phyloP scores from a whole-genome alignment of 2,888 invertebrate genomes.

The Eupsilia transversa region DNA sequence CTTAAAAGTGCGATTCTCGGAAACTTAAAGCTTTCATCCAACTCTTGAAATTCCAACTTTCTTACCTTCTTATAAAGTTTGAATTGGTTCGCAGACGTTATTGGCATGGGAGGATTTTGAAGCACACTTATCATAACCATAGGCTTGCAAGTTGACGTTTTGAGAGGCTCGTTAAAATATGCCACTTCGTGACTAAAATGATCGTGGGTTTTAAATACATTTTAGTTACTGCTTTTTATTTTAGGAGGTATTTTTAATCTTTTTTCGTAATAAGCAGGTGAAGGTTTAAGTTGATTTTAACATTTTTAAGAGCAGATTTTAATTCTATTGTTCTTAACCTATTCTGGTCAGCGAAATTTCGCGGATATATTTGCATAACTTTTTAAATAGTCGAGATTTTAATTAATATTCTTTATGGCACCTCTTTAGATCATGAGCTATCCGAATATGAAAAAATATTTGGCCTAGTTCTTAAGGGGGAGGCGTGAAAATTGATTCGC shows the following conservation, averaged over 20 bases:
- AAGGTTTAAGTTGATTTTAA: too few relatives aligned
- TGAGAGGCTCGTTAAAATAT: constrained; percentile 59
- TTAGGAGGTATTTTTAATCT: not conserved
- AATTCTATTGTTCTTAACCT: too few relatives aligned
- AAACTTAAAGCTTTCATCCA: constrained; percentile 30
- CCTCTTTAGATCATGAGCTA: too few relatives aligned
- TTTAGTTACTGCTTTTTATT: not conserved
- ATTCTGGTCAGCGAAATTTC: too few relatives aligned
- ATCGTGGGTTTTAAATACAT: not conserved
- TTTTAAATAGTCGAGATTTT: too few relatives aligned
- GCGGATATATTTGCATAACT: too few relatives aligned
- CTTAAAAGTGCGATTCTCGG: constrained; percentile 9
- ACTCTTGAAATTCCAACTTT: constrained; percentile 46
- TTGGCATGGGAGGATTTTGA: constrained; percentile 40
- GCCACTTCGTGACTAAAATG: constrained; percentile 32
- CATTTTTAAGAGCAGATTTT: too few relatives aligned
- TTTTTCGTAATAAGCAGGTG: too few relatives aligned
- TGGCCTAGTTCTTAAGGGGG: too few relatives aligned
- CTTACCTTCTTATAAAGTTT: constrained; percentile 47
- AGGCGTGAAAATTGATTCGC: too few relatives aligned
- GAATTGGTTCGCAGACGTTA: constrained; percentile 27
- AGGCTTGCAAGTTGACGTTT: constrained; percentile 53
- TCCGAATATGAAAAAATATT: too few relatives aligned
- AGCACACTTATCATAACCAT: constrained; percentile 51
- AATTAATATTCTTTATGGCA: too few relatives aligned